Conservation (phyloP, 2,888 invertebrate species). For the Teleiodes luculella region DNA sequence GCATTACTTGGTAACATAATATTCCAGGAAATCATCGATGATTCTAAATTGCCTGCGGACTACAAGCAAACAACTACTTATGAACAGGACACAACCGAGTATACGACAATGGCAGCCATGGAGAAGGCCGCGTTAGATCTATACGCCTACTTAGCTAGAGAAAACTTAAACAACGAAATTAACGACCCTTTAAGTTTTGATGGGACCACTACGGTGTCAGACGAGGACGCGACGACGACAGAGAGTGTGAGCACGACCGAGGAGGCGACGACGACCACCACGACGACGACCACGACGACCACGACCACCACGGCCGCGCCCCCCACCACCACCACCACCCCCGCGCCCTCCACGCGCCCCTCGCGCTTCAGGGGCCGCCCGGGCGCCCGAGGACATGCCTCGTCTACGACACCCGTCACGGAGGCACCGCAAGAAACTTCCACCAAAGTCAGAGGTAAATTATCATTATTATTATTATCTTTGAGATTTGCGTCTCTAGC, state of each 20-base stretch:
- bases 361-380: constrained; percentile 65
- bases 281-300: constrained; percentile 78
- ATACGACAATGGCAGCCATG: constrained; percentile 84
- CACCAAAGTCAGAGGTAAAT: constrained; percentile 72
- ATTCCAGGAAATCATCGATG: constrained; percentile 65
- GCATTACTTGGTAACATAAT: constrained; percentile 59
- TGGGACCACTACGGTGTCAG: constrained; percentile 57
- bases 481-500: background rate
- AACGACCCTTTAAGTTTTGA: constrained; percentile 55
- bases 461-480: background rate
- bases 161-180: constrained; percentile 80
- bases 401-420: constrained; percentile 58
- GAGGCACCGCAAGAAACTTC: constrained; percentile 67
- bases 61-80: constrained; percentile 60
- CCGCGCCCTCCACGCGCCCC: constrained; percentile 60
- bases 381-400: constrained; percentile 65
- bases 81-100: constrained; percentile 77
- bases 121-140: constrained; percentile 90
- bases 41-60: constrained; percentile 61
- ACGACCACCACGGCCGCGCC: constrained; percentile 76
- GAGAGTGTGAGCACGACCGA: constrained; percentile 68
- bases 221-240: constrained; percentile 58
- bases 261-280: constrained; percentile 73
- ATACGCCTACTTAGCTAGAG: constrained; percentile 86
- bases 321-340: constrained; percentile 67